A percentile compares a stretch with the other conserved stretches of the same genome.
These are phyloP conservation scores for Daubentonia madagascariensis DNA, from an alignment of 2,113 vertebrate genomes.

Conservation along the genomic window DNA sequence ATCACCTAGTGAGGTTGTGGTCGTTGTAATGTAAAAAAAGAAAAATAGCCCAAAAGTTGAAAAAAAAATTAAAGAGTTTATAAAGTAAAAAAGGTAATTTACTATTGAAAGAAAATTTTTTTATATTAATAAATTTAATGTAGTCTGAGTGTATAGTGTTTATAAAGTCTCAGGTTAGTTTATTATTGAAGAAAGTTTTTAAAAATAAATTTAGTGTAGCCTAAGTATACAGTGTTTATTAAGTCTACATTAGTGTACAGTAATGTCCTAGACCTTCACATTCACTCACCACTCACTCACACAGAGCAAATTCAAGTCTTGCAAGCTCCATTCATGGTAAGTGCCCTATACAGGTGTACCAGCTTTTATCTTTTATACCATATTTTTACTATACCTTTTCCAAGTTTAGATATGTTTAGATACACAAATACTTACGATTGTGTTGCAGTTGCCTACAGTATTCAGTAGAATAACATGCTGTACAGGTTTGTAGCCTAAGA, in stretches of 20 bases:
- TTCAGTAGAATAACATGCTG: neutral
- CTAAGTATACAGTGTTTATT: neutral
- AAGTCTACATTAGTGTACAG: neutral
- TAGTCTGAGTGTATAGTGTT: too few species aligned
- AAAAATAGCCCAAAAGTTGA: neutral
- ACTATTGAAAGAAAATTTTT: too few species aligned
- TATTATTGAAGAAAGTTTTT: neutral
- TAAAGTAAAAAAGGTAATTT: neutral
- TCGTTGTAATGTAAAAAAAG: neutral
- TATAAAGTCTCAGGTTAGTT: neutral
- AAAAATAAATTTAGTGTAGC: neutral
- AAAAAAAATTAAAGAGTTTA: neutral
- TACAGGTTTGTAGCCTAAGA: neutral
- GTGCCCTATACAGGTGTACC: neutral
- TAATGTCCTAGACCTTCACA: neutral
- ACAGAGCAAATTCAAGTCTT: neutral
- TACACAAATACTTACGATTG: neutral
- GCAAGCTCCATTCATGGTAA: neutral
- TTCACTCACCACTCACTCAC: neutral
- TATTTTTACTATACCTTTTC: neutral
- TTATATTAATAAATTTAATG: too few species aligned
- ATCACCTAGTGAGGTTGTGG: neutral
- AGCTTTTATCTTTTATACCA: neutral
- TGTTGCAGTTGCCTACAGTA: neutral
- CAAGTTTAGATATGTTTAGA: neutral